A percentile compares a stretch with the other conserved stretches of the same genome.
phyloP scores from a whole-genome alignment of 2,797 vertebrate species.

The Malacoraja senta region DNA sequence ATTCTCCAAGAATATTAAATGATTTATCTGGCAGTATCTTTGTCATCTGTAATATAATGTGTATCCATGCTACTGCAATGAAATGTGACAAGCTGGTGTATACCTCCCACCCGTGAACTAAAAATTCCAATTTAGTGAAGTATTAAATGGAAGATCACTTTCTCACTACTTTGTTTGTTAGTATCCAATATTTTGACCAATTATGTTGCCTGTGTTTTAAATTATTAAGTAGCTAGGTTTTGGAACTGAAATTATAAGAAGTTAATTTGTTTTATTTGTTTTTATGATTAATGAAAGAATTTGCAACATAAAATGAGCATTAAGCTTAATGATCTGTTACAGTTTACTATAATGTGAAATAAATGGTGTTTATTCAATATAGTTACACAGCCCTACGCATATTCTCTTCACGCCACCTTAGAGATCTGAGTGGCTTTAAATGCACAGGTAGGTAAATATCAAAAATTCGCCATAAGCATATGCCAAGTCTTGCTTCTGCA shows the following conservation, averaged over 20 bases:
- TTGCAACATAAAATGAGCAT: conserved; percentile 20
- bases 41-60: background rate
- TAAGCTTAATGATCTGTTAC: conserved; percentile 24
- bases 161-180: background rate
- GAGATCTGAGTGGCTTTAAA: background rate
- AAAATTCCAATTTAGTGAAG: background rate
- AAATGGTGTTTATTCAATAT: conserved; percentile 18
- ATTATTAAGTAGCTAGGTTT: background rate
- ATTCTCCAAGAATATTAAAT: background rate
- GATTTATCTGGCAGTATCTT: background rate
- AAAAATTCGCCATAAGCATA: background rate
- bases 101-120: background rate
- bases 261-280: conserved; percentile 6
- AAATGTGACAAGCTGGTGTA: background rate
- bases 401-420: background rate
- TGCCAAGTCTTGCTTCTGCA: background rate
- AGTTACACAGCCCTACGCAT: background rate
- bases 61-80: background rate
- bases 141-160: background rate
- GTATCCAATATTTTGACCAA: background rate
- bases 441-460: background rate
- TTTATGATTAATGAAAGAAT: conserved; percentile 28
- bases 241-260: background rate
- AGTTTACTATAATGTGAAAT: conserved; percentile 12
- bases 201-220: background rate